These are phyloP conservation scores for Tetranychus truncatus DNA, from an alignment of 2,888 invertebrate genomes.

Conservation along the genomic window DNA sequence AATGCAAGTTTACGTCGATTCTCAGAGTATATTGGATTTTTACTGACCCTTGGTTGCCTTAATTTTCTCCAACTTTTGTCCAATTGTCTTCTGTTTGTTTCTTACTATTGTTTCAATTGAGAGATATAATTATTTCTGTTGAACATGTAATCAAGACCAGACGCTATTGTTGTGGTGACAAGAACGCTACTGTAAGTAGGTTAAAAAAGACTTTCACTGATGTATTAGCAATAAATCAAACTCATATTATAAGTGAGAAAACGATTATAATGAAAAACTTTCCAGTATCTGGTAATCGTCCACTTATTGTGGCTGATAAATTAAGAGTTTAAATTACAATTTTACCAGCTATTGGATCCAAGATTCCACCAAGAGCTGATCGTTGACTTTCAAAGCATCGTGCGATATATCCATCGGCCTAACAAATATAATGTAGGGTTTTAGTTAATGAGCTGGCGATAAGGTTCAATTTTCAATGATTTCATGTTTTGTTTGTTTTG, in stretches of 20 bases:
- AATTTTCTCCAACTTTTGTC: too few relatives aligned
- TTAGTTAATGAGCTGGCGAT: neutral
- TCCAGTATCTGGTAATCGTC: slow-evolving; percentile 51
- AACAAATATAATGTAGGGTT: neutral
- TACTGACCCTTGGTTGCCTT: too few relatives aligned
- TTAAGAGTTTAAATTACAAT: slow-evolving; percentile 72
- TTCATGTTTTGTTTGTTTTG: too few relatives aligned
- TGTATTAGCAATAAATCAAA: slow-evolving; percentile 49
- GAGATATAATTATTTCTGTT: slow-evolving; percentile 3
- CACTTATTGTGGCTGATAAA: slow-evolving; percentile 62
- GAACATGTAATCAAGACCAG: slow-evolving; percentile 53
- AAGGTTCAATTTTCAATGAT: too few relatives aligned
- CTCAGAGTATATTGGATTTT: too few relatives aligned
- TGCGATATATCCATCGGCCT: slow-evolving; percentile 92
- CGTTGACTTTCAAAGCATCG: slow-evolving; percentile 80
- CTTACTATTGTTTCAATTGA: neutral
- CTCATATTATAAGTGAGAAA: neutral
- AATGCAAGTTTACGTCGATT: too few relatives aligned
- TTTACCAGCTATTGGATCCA: slow-evolving; percentile 97
- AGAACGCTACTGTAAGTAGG: slow-evolving; percentile 41
- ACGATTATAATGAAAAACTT: neutral
- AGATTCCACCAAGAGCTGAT: slow-evolving; percentile 76
- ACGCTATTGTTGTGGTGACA: slow-evolving; percentile 64
- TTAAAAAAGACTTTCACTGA: slow-evolving; percentile 58
- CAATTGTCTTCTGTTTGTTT: neutral